phyloP scores from a whole-genome alignment of 2,113 vertebrate genomes.

The Phalacrocorax aristotelis region DNA sequence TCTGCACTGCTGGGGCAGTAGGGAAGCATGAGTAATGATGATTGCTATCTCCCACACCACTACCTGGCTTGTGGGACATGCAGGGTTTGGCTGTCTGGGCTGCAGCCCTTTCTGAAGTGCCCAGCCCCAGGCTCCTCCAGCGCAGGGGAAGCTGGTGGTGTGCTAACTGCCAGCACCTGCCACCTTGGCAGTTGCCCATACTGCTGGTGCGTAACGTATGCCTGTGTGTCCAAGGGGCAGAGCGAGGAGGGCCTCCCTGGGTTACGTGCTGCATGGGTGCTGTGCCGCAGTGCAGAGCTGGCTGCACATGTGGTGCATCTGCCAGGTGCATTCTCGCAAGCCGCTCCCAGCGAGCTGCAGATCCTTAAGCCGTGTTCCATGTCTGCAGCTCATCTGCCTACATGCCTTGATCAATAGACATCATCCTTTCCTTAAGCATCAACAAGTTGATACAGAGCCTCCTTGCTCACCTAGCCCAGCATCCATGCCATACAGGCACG shows the following conservation, averaged over 20 bases:
- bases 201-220: not conserved
- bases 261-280: accelerated
- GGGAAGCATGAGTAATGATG: not conserved
- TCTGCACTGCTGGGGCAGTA: not conserved
- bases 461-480: not conserved
- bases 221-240: accelerated
- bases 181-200: not conserved
- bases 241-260: accelerated
- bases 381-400: not conserved
- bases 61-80: not conserved
- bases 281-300: not conserved
- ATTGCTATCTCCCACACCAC: not conserved
- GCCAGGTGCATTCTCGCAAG: not conserved
- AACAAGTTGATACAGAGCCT: not conserved
- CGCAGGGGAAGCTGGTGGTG: accelerated
- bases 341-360: not conserved
- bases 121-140: not conserved
- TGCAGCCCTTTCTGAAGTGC: not conserved
- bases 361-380: not conserved
- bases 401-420: not conserved
- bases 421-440: not conserved
- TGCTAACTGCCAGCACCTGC: not conserved
- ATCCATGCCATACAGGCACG: accelerated
- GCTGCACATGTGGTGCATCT: not conserved
- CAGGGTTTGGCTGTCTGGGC: not conserved